Conservation (phyloP, 2,888 invertebrate species). For the Scaptomyza tumidula region DNA sequence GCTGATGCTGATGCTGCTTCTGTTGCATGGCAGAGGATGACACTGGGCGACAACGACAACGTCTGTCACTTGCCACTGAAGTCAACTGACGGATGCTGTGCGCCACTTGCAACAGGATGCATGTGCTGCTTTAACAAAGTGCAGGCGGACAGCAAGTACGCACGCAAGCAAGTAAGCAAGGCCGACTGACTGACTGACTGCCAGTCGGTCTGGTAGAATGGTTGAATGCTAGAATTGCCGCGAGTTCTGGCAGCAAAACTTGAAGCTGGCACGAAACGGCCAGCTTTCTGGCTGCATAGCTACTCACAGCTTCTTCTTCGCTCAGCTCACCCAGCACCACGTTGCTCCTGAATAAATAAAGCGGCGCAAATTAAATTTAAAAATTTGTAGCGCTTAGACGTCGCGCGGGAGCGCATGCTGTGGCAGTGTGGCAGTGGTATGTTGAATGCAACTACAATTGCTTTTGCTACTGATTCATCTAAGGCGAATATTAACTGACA, state of each 20-base stretch:
- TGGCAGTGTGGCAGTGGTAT: not conserved
- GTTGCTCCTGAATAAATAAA: conserved; percentile 68
- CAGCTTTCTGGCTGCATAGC: conserved; percentile 5
- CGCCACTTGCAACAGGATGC: conserved; percentile 40
- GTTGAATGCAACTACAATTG: not conserved
- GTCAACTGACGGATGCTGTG: conserved; percentile 38
- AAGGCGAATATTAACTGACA: not conserved
- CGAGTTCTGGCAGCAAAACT: conserved; percentile 27
- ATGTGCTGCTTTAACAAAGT: conserved; percentile 22
- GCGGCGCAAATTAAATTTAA: conserved; percentile 70
- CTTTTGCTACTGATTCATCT: not conserved
- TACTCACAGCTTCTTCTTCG: conserved; percentile 10
- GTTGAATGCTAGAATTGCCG: conserved; percentile 14
- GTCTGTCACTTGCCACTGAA: conserved; percentile 40
- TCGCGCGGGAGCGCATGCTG: not conserved
- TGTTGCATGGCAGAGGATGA: not conserved
- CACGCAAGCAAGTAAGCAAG: too few species aligned
- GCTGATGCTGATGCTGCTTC: too few species aligned
- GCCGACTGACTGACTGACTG: not conserved
- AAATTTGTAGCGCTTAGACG: conserved; percentile 43
- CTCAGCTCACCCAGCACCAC: conserved; percentile 24
- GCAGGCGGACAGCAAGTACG: conserved; percentile 7
- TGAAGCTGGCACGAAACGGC: conserved; percentile 9
- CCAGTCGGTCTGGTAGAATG: not conserved
- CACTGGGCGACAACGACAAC: conserved; percentile 10